These are phyloP conservation scores for Eristalinus sepulchralis DNA, from an alignment of 2,888 invertebrate genomes.

Conservation along the genomic window DNA sequence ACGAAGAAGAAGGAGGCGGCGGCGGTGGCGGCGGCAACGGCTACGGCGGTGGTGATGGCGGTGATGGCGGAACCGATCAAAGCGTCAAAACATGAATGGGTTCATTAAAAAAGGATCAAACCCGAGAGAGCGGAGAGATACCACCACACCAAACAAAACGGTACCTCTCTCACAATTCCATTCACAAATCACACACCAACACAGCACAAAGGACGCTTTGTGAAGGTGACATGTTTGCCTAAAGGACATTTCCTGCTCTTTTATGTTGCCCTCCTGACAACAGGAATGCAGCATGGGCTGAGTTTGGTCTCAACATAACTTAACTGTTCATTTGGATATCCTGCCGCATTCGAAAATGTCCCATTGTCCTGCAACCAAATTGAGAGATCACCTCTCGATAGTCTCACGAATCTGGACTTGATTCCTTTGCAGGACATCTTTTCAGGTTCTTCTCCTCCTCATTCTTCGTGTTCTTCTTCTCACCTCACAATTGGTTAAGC, in stretches of 20 bases:
- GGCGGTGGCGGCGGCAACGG: neutral
- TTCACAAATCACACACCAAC: conserved; percentile 59
- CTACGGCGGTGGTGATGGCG: neutral
- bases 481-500: conserved; percentile 46
- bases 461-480: neutral
- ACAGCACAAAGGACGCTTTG: conserved; percentile 48
- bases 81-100: conserved; percentile 68
- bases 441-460: neutral
- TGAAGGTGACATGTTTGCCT: conserved; percentile 63
- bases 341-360: conserved; percentile 43
- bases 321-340: conserved; percentile 68
- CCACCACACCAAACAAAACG: conserved; percentile 50
- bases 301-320: conserved; percentile 15
- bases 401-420: conserved; percentile 64
- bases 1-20: neutral
- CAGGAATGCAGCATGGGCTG: conserved; percentile 23
- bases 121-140: conserved; percentile 50
- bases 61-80: conserved; percentile 66
- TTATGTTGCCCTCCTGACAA: conserved; percentile 42
- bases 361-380: conserved; percentile 61
- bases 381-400: conserved; percentile 67
- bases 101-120: conserved; percentile 72
- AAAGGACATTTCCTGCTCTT: conserved; percentile 69
- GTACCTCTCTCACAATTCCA: conserved; percentile 59
- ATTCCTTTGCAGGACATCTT: conserved; percentile 51